Conservation (phyloP, 2,888 invertebrate genomes). For the Colletes collaris region DNA sequence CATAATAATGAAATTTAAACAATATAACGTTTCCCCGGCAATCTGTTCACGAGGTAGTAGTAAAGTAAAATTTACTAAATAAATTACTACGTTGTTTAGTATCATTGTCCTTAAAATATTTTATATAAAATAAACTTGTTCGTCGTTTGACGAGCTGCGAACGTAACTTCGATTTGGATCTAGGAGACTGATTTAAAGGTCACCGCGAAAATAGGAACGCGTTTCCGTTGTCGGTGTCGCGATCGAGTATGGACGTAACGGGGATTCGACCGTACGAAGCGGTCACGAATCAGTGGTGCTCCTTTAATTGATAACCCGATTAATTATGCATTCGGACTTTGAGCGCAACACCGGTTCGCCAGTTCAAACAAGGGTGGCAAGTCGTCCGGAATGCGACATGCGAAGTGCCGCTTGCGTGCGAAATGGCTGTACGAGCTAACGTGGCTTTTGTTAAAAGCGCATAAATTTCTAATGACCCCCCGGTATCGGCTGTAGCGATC, state of each 20-base stretch:
- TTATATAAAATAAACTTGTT: no score
- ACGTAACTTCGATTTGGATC: background rate
- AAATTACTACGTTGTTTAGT: no score
- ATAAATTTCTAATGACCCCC: slow-evolving; percentile 68
- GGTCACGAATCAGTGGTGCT: slow-evolving; percentile 55
- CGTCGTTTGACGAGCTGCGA: no score
- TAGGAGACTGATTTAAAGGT: background rate
- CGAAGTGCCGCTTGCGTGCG: slow-evolving; percentile 71
- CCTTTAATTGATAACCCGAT: slow-evolving; percentile 72
- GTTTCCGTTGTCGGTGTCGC: slow-evolving; percentile 2
- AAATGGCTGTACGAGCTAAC: slow-evolving; percentile 61
- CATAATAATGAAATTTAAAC: no score
- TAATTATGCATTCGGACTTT: slow-evolving; percentile 72
- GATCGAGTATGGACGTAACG: slow-evolving; percentile 23
- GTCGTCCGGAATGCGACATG: slow-evolving; percentile 70
- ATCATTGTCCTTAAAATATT: no score
- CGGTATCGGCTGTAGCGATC: slow-evolving; percentile 58
- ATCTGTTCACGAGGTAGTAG: no score
- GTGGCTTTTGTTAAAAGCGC: slow-evolving; percentile 70
- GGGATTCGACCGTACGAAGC: slow-evolving; percentile 16
- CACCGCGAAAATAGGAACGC: background rate
- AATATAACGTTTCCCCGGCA: no score
- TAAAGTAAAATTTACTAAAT: no score
- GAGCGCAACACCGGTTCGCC: slow-evolving; percentile 63
- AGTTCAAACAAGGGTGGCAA: slow-evolving; percentile 71